Conservation (phyloP, 2,113 vertebrate genomes). For the Aphelocoma coerulescens region DNA sequence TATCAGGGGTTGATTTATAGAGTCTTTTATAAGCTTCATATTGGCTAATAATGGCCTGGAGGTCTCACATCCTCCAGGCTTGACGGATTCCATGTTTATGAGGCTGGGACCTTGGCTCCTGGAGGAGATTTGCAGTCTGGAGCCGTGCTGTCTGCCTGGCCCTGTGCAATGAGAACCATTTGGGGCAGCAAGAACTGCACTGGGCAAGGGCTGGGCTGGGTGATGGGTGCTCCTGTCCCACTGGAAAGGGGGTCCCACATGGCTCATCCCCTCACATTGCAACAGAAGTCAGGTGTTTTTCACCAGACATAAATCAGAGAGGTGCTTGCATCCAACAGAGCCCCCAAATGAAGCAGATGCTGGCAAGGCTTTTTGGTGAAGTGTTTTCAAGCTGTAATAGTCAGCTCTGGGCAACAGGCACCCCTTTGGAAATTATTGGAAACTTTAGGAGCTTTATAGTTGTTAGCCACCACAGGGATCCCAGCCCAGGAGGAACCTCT, state of each 20-base stretch:
- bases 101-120: constrained; percentile 49
- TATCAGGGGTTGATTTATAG: constrained; percentile 60
- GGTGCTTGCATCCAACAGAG: rapidly evolving
- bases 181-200: neutral
- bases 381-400: neutral
- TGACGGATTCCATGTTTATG: constrained; percentile 53
- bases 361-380: neutral
- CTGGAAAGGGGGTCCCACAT: rapidly evolving
- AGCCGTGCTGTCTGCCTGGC: constrained; percentile 45
- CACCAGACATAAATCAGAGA: neutral
- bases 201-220: neutral
- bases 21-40: constrained; percentile 65
- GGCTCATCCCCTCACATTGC: neutral
- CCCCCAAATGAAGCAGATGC: neutral
- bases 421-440: neutral
- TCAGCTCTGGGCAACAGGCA: neutral
- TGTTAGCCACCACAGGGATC: neutral
- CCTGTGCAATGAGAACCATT: neutral
- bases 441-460: neutral
- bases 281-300: neutral
- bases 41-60: constrained; percentile 58
- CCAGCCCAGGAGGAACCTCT: neutral
- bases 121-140: constrained; percentile 51
- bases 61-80: constrained; percentile 46
- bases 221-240: neutral